Evolutionary conservation across 2,113 vertebrate species (phyloP), one percentile per base, ranked within the genome.

Genomic region (Dasypus novemcinctus): DNA sequence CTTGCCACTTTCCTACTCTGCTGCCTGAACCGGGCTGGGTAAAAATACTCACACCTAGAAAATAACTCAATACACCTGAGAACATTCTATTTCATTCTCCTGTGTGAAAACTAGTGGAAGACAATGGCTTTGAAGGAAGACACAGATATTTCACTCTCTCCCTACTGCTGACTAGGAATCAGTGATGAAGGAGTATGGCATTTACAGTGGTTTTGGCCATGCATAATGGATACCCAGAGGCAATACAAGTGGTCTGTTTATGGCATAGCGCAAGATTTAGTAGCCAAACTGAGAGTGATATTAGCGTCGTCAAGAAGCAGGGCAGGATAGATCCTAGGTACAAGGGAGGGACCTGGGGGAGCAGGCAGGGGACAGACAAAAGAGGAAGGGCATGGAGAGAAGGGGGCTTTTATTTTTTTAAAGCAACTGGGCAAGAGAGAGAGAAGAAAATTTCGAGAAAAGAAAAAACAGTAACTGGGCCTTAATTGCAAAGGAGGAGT

Each of bases 61-160:
- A 83, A 78, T 63, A 95, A 76, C 33, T 59, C 61, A 76, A 82
- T 49, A 95, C 94, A 94, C 63, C 86, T 46, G 17, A 82, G 59
- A 71, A 84, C 85, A 54, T n/a, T 76, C 72, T 23, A 8, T 38
- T 92, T 85, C 64, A 81, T 83, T 93, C 25, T 87, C 33, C 90
- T 59, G 63, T 75, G 92, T 94, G 52, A 80, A 96, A 97, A 81
- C 27, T 74, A 76, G 27, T 79, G 64, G 43, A 85, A 91, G 78
- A 92, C 94, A 96, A 94, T 83, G 81, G 64, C 64, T 93, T 90
- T 95, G 71, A 96, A 91, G 90, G 20, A 95, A 91, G 71, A 59
- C 49, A 83, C 64, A 72, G 43, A 69, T 85, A 69, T 74, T 87
- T 85, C 43, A n/a, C n/a, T 90, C 69, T 41, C 18, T 84, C 31